Base-by-base conservation (phyloP, 2,888 invertebrate species). In the Agriopis leucophaearia region DNA sequence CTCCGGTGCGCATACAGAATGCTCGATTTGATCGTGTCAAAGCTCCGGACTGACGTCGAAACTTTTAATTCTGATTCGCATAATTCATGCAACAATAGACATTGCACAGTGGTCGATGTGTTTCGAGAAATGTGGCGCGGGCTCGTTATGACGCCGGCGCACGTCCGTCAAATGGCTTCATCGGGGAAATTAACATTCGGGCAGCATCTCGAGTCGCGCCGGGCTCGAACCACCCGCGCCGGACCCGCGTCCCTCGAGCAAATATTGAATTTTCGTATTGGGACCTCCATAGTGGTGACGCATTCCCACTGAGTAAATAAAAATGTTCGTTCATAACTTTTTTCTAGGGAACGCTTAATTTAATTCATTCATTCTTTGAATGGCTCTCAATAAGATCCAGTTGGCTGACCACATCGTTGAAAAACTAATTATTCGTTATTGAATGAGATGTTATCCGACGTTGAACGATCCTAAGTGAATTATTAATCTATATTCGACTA, bases 181-280 rank as follows among this genome's bases (percentile, higher is more conserved):
- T 92, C 87, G 91, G 88, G 86, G 80, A 89, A 88, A 92, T 92
- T 91, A 91, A 91, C 88, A 92, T 92, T 91, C 92, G 88, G 82
- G 71, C 87, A 88, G 89, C 91, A 88, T 88, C 88, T 81, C 77
- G 71, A 64, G 77, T 59, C 76, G 67, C 66, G 67, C 56, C 67
- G 27, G 47, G 55, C 48, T 27, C 27, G 45, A 8, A n/a, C 57
- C 57, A 61, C 73, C 68, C 71, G 70, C 61, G 70, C 65, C 69
- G 70, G 70, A 73, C 65, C 69, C 70, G 71, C 74, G 51, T 8
- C 35, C 2, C 27, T 51, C 75, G 69, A 74, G 42, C 86, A 92
- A 93, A 93, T 92, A 93, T 93, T 92, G 88, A 87, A 87, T 83
- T 84, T 76, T 80, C 80, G 77, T 78, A 75, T 73, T 73, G 77